phyloP scores from a whole-genome alignment of 2,797 vertebrate species.

The Chaenodraco wilsoni region DNA sequence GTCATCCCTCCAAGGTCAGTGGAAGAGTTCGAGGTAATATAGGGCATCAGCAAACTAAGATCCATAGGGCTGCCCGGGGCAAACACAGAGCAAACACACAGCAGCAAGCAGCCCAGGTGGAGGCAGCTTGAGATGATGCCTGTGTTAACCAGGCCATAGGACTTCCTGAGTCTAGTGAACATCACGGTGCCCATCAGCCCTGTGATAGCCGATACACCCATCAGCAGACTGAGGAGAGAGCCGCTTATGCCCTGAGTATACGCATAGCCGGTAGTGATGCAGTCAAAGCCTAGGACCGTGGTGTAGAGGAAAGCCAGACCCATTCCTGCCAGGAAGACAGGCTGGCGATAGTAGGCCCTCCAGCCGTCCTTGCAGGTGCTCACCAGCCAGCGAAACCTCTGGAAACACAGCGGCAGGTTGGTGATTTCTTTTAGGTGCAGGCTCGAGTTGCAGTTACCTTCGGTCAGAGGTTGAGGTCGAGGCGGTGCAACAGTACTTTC shows the following conservation, averaged over 20 bases:
- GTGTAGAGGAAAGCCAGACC: conserved; percentile 88
- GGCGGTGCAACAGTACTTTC: conserved; percentile 50
- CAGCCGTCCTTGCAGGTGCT: conserved; percentile 81
- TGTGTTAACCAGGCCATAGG: conserved; percentile 84
- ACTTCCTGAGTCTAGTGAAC: conserved; percentile 85
- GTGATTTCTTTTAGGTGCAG: conserved; percentile 65
- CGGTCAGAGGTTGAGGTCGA: conserved; percentile 56
- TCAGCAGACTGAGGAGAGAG: conserved; percentile 87
- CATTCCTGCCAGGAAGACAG: conserved; percentile 85
- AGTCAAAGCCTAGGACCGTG: conserved; percentile 87
- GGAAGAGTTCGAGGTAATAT: conserved; percentile 70
- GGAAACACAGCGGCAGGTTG: conserved; percentile 73
- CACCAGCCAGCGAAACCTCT: conserved; percentile 73
- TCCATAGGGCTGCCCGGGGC: conserved; percentile 87
- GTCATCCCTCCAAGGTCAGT: conserved; percentile 72
- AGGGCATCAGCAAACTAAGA: conserved; percentile 78
- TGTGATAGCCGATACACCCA: conserved; percentile 84
- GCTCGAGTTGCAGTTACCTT: conserved; percentile 65
- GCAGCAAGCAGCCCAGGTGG: conserved; percentile 84
- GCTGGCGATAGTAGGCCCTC: conserved; percentile 84
- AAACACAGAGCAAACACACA: conserved; percentile 87
- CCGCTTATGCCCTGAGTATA: conserved; percentile 88
- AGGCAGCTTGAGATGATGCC: conserved; percentile 86
- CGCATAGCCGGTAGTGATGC: conserved; percentile 87
- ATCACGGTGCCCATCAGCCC: conserved; percentile 86